A percentile compares a stretch with the other conserved stretches of the same genome.
These are phyloP conservation scores for Lepidurus arcticus DNA, from an alignment of 1,140 invertebrate genomes.

Conservation along the genomic window DNA sequence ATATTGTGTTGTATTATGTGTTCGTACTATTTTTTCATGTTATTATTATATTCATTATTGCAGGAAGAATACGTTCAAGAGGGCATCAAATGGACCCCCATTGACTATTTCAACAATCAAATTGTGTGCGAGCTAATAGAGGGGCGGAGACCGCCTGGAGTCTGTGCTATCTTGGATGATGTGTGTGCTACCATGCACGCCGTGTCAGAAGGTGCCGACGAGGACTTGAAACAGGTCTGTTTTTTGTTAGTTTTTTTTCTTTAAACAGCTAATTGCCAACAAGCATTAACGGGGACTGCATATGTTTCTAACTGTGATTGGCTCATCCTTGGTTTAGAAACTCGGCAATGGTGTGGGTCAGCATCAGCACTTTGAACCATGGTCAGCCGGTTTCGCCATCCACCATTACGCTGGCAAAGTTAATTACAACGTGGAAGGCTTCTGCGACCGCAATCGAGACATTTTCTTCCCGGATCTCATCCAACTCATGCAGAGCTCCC, in stretches of 20 bases:
- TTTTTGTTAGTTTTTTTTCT: neutral
- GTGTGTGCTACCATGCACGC: conserved; percentile 69
- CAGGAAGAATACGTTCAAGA: conserved; percentile 68
- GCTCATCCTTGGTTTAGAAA: conserved; percentile 51
- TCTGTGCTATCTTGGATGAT: conserved; percentile 65
- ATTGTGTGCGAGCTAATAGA: conserved; percentile 65
- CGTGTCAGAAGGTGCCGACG: conserved; percentile 60
- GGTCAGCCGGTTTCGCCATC: conserved; percentile 58
- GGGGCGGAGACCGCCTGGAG: conserved; percentile 54
- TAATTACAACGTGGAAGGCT: conserved; percentile 62
- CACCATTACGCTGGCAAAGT: conserved; percentile 71
- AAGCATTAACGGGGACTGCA: no score
- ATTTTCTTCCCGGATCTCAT: conserved; percentile 66
- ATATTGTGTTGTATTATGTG: no score
- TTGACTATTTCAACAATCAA: conserved; percentile 72
- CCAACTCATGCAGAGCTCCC: conserved; percentile 64
- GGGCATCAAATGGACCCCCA: conserved; percentile 66
- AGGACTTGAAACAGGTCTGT: conserved; percentile 54
- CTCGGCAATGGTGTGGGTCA: conserved; percentile 49
- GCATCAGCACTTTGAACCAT: conserved; percentile 58
- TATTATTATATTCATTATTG: conserved; percentile 35
- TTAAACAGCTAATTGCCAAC: no score
- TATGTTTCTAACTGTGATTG: neutral
- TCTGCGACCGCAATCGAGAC: conserved; percentile 71
- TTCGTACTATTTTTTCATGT: no score